A percentile compares a stretch with the other conserved stretches of the same genome.
Conservation (phyloP, 2,888 invertebrate genomes). For the Acleris laterana region DNA sequence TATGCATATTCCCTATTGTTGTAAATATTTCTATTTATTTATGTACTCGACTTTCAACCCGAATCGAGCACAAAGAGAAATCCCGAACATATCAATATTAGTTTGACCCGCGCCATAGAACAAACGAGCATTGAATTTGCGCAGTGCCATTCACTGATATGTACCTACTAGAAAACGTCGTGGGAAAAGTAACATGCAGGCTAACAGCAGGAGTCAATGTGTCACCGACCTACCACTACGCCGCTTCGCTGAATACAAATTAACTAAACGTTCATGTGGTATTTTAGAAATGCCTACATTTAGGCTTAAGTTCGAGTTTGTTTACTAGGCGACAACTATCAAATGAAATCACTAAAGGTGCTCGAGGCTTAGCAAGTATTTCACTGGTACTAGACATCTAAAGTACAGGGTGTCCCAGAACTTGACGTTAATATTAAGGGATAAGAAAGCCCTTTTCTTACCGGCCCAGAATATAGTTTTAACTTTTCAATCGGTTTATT, state of each 20-base stretch:
- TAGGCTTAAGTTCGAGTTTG: background rate
- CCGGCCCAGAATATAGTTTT: too few relatives aligned
- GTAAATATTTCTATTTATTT: background rate
- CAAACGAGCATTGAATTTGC: constrained; percentile 23
- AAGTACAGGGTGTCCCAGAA: too few relatives aligned
- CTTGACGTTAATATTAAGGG: too few relatives aligned
- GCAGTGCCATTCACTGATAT: constrained; percentile 22
- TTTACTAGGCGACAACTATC: background rate
- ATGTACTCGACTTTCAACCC: constrained; percentile 1
- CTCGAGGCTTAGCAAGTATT: too few relatives aligned
- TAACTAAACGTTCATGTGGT: constrained; percentile 17
- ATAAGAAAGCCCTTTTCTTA: too few relatives aligned
- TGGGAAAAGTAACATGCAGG: constrained; percentile 31
- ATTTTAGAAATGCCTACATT: constrained; percentile 6
- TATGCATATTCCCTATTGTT: too few relatives aligned
- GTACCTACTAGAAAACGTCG: constrained; percentile 34
- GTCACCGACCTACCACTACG: constrained; percentile 32
- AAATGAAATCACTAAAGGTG: background rate
- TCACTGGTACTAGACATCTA: too few relatives aligned
- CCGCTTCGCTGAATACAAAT: constrained; percentile 35
- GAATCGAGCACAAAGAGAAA: constrained; percentile 9
- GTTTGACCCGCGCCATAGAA: constrained; percentile 1
- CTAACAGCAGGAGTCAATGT: constrained; percentile 27
- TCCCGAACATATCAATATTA: constrained; percentile 7
- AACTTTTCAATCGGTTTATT: too few relatives aligned